These are phyloP conservation scores for Crotalus tigris DNA, from an alignment of 2,113 vertebrate genomes.

Conservation along the genomic window DNA sequence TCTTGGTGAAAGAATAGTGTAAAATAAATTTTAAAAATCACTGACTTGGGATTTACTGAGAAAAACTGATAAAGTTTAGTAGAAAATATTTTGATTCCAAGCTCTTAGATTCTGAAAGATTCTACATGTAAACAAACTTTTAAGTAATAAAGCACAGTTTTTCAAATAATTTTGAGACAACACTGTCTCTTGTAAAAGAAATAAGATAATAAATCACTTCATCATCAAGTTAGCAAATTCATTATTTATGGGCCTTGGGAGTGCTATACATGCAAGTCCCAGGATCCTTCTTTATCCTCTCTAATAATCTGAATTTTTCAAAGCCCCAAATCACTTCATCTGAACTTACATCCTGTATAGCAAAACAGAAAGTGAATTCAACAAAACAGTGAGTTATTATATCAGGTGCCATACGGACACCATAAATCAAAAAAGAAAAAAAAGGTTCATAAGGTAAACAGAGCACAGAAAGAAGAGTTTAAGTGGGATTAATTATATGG, in stretches of 20 bases:
- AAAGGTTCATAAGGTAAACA: neutral
- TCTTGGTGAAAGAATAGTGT: neutral
- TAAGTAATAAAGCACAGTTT: neutral
- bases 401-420: neutral
- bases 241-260: neutral
- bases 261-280: neutral
- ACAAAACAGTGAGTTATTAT: neutral
- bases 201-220: neutral
- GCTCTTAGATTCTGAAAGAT: neutral
- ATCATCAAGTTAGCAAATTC: neutral
- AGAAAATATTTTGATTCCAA: neutral
- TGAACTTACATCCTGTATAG: neutral
- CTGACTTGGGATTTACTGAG: neutral
- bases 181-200: neutral
- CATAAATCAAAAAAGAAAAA: neutral
- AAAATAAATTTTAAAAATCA: neutral
- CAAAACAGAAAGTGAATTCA: neutral
- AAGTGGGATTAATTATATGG: neutral
- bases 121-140: neutral
- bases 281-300: neutral
- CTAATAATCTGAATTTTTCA: neutral
- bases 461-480: neutral
- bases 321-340: neutral
- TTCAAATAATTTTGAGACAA: constrained; percentile 2
- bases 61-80: neutral